Base-by-base conservation (phyloP, 2,797 vertebrate genomes). In the Microcaecilia unicolor region DNA sequence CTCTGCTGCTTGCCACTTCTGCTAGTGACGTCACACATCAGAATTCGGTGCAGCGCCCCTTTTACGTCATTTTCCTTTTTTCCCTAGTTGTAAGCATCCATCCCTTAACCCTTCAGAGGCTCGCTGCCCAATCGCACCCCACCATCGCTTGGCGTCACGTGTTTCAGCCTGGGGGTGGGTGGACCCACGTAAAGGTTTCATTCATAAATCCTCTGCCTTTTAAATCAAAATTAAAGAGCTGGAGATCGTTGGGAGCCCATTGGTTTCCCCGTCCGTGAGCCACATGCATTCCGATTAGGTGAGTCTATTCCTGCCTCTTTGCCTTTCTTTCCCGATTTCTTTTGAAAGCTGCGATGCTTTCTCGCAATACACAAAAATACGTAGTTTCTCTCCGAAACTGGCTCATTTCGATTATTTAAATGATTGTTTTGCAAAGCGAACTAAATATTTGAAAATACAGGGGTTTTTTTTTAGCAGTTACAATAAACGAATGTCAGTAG, bases 131-230 rank as follows among this genome's bases (percentile, higher is more conserved):
- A 6, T 16, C 31, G 11, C 15, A 10, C 19, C 9, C 17, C 7
- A n/a, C 9, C 10, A 5, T 2, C 18, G 2, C n/a, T 3, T 36
- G 45, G 54, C 64, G 70, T 85, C 82, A 87, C 74, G 58, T 67
- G 67, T 41, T 22, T 4, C n/a, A 28, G 31, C 27, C 17, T 29
- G 9, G 19, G 55, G 55, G 79, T 82, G 80, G 87, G 87, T 59
- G 87, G 80, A 77, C 64, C 76, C 55, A 66, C 28, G 61, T 25
- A 51, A 34, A 65, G 72, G 58, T 73, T 86, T 80, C 88, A 93
- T 92, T 93, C 90, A 93, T 91, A 92, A 92, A 90, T 89, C 82
- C 80, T 75, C 72, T 61, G 56, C 58, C 67, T 57, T 67, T 70
- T 61, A 63, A 76, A 71, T 57, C 58, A 59, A 72, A 80, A 77